These are phyloP conservation scores for Bovichtus diacanthus DNA, from an alignment of 2,797 vertebrate species.

Conservation along the genomic window DNA sequence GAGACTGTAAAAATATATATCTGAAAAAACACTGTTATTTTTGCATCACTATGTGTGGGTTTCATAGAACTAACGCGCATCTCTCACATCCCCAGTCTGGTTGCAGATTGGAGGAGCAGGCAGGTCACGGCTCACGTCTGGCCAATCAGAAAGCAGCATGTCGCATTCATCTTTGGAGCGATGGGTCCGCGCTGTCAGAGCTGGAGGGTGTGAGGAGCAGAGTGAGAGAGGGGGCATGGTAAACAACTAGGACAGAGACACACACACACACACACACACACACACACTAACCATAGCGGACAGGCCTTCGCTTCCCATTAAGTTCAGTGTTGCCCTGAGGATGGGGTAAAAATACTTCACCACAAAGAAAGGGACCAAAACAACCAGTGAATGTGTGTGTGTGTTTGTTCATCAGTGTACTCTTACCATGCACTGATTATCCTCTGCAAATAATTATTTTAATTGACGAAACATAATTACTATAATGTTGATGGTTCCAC, in stretches of 20 bases:
- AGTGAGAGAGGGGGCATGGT: slow-evolving; percentile 60
- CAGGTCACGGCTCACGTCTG: slow-evolving; percentile 1
- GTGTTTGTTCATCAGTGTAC: slow-evolving; percentile 17
- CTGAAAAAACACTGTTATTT: slow-evolving; percentile 34
- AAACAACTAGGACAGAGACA: slow-evolving; percentile 72
- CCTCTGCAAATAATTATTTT: slow-evolving; percentile 31
- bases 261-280: slow-evolving; percentile 45
- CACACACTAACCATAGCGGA: slow-evolving; percentile 79
- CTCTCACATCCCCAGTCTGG: slow-evolving; percentile 27
- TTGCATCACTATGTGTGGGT: slow-evolving; percentile 50
- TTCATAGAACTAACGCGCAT: slow-evolving; percentile 16
- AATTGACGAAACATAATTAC: slow-evolving; percentile 7
- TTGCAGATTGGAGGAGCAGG: slow-evolving; percentile 40
- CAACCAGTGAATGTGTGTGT: slow-evolving; percentile 38
- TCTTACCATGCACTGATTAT: slow-evolving; percentile 15
- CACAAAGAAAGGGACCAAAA: slow-evolving; percentile 51
- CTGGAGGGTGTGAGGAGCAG: slow-evolving; percentile 68
- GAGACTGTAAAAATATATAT: slow-evolving; percentile 8
- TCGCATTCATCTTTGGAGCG: slow-evolving; percentile 4
- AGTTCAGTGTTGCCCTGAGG: slow-evolving; percentile 76
- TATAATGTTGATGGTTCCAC: neutral
- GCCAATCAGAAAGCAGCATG: slow-evolving; percentile 62
- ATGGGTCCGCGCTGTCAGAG: slow-evolving; percentile 47
- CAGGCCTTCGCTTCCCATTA: slow-evolving; percentile 83
- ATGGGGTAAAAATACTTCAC: slow-evolving; percentile 75